These are phyloP conservation scores for Mythimna pallens DNA, from an alignment of 2,888 invertebrate species.

Conservation along the genomic window DNA sequence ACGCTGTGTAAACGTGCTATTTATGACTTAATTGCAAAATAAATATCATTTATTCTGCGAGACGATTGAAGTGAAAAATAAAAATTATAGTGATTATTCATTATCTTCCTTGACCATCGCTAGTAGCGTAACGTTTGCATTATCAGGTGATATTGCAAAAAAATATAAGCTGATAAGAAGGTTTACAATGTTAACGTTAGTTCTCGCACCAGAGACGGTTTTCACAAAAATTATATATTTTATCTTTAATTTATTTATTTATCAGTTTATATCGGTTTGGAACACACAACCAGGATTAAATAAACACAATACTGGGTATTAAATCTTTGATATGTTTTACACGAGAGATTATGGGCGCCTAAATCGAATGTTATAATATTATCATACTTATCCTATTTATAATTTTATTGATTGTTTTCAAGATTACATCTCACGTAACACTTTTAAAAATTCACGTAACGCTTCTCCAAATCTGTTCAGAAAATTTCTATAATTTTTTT, in stretches of 20 bases:
- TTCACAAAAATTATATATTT: constrained; percentile 31
- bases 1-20: no score
- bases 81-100: not conserved
- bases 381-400: constrained; percentile 11
- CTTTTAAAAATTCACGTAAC: not conserved
- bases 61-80: not conserved
- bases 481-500: constrained; percentile 4
- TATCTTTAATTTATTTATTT: constrained; percentile 45
- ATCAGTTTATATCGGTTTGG: constrained; percentile 37
- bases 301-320: not conserved
- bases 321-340: constrained; percentile 1
- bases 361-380: not conserved
- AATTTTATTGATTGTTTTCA: constrained; percentile 21
- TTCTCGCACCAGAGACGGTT: not conserved
- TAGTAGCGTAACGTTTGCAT: constrained; percentile 9
- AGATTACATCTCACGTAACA: not conserved
- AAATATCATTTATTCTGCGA: no score
- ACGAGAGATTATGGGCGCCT: constrained; percentile 5
- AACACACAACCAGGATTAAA: constrained; percentile 12
- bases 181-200: constrained; percentile 21
- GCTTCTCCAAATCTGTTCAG: constrained; percentile 1
- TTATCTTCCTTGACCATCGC: constrained; percentile 25
- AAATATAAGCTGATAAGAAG: constrained; percentile 49
- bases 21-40: no score
- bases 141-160: constrained; percentile 40